Percentiles rank a stretch among this genome's conserved stretches.
Evolutionary conservation across 2,797 vertebrate species (phyloP).

Genomic region (Syngnathus rostellatus): DNA sequence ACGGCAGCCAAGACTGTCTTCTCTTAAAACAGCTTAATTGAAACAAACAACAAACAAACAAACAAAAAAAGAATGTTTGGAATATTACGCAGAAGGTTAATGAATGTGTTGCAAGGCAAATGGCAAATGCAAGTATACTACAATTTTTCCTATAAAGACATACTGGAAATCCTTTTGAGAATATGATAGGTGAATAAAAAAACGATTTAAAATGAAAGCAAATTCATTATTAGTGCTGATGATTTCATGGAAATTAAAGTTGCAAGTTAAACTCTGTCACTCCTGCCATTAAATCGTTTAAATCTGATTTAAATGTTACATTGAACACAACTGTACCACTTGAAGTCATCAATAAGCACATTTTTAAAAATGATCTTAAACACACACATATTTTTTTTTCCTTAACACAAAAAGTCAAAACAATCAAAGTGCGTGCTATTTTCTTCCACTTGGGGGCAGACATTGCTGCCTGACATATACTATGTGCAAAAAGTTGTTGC

Average conservation of each 20-base stretch:
- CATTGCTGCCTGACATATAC: conserved; percentile 63
- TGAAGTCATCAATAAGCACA: conserved; percentile 45
- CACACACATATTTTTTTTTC: conserved; percentile 38
- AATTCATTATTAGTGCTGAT: background rate
- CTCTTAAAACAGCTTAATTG: conserved; percentile 21
- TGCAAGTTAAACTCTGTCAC: background rate
- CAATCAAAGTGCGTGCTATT: conserved; percentile 60
- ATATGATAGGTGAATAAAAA: background rate
- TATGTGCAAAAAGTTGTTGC: conserved; percentile 75
- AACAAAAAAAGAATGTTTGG: too few species aligned
- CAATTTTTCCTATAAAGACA: conserved; percentile 19
- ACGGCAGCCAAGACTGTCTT: conserved; percentile 10
- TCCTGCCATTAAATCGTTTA: background rate
- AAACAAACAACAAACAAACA: too few species aligned
- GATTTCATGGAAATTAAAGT: background rate
- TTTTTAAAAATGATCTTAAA: conserved; percentile 44
- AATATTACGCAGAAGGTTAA: conserved; percentile 34
- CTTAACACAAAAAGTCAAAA: conserved; percentile 30
- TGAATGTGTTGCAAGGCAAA: conserved; percentile 38
- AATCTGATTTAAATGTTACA: conserved; percentile 35
- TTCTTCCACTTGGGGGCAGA: conserved; percentile 60
- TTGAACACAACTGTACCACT: conserved; percentile 29
- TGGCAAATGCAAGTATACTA: conserved; percentile 38
- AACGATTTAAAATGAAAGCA: background rate
- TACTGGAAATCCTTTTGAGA: background rate